Evolutionary conservation across 1,140 invertebrate species (phyloP), one percentile per base, ranked within the genome.

Genomic region (Heliconius congener): DNA sequence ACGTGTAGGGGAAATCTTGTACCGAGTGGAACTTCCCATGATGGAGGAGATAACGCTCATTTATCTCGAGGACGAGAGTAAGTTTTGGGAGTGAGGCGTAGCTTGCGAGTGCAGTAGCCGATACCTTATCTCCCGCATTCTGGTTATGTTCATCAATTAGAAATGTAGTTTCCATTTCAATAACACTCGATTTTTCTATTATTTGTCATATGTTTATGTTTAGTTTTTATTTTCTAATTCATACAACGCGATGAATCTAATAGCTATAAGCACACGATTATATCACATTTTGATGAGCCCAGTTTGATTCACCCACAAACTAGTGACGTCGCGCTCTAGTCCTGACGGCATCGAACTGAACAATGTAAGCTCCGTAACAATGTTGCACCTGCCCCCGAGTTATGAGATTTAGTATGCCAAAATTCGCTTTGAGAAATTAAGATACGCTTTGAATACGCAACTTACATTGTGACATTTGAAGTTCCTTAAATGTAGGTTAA

Each of bases 21-120:
- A 97, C 96, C 97, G 97, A 95, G 97, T 97, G 96, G 97, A 97
- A 96, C 96, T 97, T 95, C 97, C 97, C 95, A 97, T 97, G 96
- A 97, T 97, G 97, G 97, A 97, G 96, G 97, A 97, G 96, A 97
- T 97, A 95, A 97, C 97, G 93, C 96, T 97, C 95, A 97, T 97
- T 96, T 97, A 97, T 97, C 96, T 97, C 96, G 97, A 97, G 96
- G 97, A 95, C 94, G 94, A 95, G 93, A 94, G 94, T 95, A 95
- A 95, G 94, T 95, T 90, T 92, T 94, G 93, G 94, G 94, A 95
- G 94, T 95, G 94, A 94, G 93, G 94, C 93, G 94, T 95, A 95
- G 94, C 94, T 95, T 94, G 94, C 93, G 94, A 94, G 94, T 95
- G 94, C 94, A 87, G 94, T 95, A 95, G 94, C 90, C 87, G 91